Evolutionary conservation across 2,113 vertebrate species (phyloP), one percentile per base, ranked within the genome.

Genomic region (Chionodraco myersi): DNA sequence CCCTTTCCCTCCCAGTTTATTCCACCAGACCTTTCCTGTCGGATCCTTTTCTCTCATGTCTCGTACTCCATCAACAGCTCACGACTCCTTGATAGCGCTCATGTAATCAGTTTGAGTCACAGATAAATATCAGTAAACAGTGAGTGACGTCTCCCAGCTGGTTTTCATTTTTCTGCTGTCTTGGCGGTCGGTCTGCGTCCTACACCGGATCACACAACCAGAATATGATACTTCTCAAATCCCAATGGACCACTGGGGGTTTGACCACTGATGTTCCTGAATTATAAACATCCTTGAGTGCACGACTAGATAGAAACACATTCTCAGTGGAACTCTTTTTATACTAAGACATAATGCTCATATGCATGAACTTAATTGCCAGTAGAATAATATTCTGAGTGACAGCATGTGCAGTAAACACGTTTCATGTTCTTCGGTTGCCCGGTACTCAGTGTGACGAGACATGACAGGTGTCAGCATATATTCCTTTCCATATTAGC

Each of bases 161-260:
- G 78, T 88, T 93, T 79, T 54, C 26, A 90, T 94, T 91, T 89
- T 58, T 76, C 68, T 78, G 48, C 86, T 85, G 88, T 92, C 91
- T 88, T 87, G 79, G 81, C 23, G 54, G 86, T 93, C 92, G 85
- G 79, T 86, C 86, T 58, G 76, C 71, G 44, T 86, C 88, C 85
- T 66, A 67, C 78, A 90, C 82, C 75, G 44, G 75, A 88, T 91
- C 85, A 86, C 82, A 81, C 65, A 84, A 68, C 75, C 83, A 72
- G 79, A 92, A 94, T 53, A 82, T 47, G 90, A 93, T 93, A 91
- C 85, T 82, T 71, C 56, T 71, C 69, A 72, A 92, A 89, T 92
- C 89, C 90, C 86, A 23, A 57, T 1, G 63, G 88, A 69, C 69
- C 47, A 11, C 72, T 76, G 81, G 48, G 36, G 80, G 65, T 82